Percentiles rank a stretch among this genome's conserved stretches.
These are phyloP conservation scores for Macaca nemestrina DNA, from an alignment of 2,113 vertebrate species.

Conservation along the genomic window DNA sequence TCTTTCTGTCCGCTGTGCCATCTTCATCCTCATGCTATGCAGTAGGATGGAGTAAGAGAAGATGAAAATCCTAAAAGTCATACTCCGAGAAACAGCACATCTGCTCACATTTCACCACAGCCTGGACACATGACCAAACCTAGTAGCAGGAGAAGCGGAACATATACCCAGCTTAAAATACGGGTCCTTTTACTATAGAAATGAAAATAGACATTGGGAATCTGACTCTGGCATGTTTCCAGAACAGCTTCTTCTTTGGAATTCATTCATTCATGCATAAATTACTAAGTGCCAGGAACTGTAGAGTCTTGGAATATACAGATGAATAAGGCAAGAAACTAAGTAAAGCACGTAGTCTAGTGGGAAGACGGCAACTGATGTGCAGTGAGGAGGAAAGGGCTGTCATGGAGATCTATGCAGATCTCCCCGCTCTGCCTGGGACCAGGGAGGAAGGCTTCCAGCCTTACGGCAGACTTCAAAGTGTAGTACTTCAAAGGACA, in stretches of 20 bases:
- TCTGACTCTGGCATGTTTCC: background rate
- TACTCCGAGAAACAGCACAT: background rate
- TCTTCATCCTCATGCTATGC: background rate
- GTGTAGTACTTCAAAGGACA: background rate
- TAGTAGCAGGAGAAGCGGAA: background rate
- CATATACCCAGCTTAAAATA: background rate
- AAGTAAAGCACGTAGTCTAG: background rate
- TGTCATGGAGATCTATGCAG: accelerated
- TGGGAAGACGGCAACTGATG: background rate
- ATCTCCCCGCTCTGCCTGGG: background rate
- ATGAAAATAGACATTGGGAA: background rate
- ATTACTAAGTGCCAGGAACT: background rate
- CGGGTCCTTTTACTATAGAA: background rate
- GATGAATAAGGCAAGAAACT: background rate
- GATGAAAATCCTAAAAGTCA: background rate
- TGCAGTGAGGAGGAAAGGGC: background rate
- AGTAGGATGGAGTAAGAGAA: background rate
- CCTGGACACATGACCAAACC: background rate
- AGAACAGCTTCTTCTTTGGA: background rate
- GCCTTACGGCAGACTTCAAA: background rate
- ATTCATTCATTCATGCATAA: background rate
- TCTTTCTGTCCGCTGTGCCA: background rate
- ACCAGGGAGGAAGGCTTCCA: background rate
- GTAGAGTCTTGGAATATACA: background rate
- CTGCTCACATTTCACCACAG: background rate